Percentiles rank a stretch among this genome's conserved stretches.
These are phyloP conservation scores for Agonum fuliginosum DNA, from an alignment of 2,888 invertebrate species.

Conservation along the genomic window DNA sequence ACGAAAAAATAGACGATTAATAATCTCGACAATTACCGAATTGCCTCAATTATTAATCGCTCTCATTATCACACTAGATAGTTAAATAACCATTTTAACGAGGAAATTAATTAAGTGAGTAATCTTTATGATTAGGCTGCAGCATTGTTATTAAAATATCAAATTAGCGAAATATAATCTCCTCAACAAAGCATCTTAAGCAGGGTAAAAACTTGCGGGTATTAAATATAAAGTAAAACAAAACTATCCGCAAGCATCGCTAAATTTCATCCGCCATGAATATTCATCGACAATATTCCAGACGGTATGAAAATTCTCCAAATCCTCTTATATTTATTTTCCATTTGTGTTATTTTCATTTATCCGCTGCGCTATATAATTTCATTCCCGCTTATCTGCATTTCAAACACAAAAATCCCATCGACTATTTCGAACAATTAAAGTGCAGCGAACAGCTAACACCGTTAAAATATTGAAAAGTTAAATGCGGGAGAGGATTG, in stretches of 20 bases:
- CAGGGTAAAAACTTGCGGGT: constrained; percentile 19
- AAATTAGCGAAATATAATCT: constrained; percentile 12
- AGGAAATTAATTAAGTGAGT: too few relatives aligned
- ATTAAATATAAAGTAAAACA: constrained; percentile 31
- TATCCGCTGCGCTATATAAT: constrained; percentile 14
- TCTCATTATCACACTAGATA: too few relatives aligned
- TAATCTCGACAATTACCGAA: too few relatives aligned
- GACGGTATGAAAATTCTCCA: constrained; percentile 9
- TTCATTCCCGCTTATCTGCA: constrained; percentile 29
- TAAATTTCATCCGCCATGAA: constrained; percentile 5
- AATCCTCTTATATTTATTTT: constrained; percentile 38
- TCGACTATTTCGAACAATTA: constrained; percentile 7
- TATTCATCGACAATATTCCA: constrained; percentile 31
- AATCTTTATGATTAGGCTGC: too few relatives aligned
- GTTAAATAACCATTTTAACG: too few relatives aligned
- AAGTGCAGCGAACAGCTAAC: constrained; percentile 2
- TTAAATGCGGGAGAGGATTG: background rate
- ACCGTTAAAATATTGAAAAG: background rate
- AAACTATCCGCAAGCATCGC: constrained; percentile 23
- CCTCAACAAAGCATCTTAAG: constrained; percentile 5
- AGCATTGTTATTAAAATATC: constrained; percentile 7
- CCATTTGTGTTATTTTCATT: constrained; percentile 36
- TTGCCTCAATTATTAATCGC: too few relatives aligned
- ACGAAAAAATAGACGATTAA: too few relatives aligned
- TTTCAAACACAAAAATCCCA: background rate